Evolutionary conservation across 2,797 vertebrate genomes (phyloP), one percentile per base, ranked within the genome.

Genomic region (Oreochromis mossambicus): DNA sequence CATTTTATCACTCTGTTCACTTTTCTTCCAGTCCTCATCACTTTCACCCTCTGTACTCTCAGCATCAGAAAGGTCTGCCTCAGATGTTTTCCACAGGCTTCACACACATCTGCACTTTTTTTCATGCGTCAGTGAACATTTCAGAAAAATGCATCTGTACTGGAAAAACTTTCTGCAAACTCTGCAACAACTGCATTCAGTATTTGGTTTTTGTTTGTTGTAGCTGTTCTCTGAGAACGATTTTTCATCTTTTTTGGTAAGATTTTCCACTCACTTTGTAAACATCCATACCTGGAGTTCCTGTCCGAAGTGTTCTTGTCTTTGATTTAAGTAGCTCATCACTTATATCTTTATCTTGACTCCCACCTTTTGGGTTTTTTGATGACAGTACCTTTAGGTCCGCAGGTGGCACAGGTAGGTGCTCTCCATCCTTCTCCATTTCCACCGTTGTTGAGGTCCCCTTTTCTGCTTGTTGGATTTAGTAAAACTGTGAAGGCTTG

Each of bases 131-230:
- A 92, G 84, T 0, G 88, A 51, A 5, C 91, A 87, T 83, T 93
- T 93, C 58, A 91, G 77, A 36, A 93, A 93, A 15, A 86, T 89
- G 1, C 86, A 87, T 21, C 48, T 86, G 75, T 83, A 32, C 1
- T 51, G 54, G 79, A 91, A 92, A 17, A 38, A 58, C 73, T 88
- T 91, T 1, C 88, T 84, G 12, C 91, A 91, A 0, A 91, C 83
- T 58, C 85, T 79, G 77, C 92, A 88, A 6, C 89, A 66, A 3
- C 86, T 90, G 56, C 21, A 70, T 11, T 80, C 61, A 0, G 56
- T 3, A 3, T 50, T 7, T 48, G 26, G 9, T 46, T 75, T 75
- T 8, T 48, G 15, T 32, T 29, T 32, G 26, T n/a, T 15, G 73
- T 1, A 7, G 26, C 4, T 3, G 4, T 8, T 48, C 70, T 70